A percentile compares a stretch with the other conserved stretches of the same genome.
phyloP scores from a whole-genome alignment of 2,888 invertebrate genomes.

The Odontothrips loti region DNA sequence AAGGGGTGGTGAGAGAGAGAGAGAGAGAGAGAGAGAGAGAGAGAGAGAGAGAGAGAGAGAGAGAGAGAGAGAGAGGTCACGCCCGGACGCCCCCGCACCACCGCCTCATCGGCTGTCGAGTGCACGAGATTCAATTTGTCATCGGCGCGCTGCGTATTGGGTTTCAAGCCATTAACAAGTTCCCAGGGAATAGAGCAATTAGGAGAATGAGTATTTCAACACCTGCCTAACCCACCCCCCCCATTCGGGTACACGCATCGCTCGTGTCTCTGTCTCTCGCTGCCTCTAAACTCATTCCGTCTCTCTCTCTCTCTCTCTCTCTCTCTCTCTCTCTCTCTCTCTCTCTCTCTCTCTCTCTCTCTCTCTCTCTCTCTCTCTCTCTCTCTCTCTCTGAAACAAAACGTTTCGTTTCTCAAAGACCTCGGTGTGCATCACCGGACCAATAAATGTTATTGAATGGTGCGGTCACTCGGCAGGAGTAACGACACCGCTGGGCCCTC shows the following conservation, averaged over 20 bases:
- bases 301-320: too few species aligned
- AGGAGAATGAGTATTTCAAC: constrained; percentile 17
- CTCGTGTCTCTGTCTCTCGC: background rate
- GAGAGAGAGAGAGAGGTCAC: background rate
- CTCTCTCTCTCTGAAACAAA: too few species aligned
- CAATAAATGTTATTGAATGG: background rate
- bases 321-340: too few species aligned
- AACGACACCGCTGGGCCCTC: too few species aligned
- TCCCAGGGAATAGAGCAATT: constrained; percentile 24
- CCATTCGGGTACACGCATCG: background rate
- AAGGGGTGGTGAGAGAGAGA: constrained; percentile 31
- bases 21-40: background rate
- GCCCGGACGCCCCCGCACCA: background rate
- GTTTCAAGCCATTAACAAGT: constrained; percentile 18
- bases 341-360: too few species aligned
- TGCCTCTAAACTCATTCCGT: too few species aligned
- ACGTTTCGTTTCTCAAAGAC: too few species aligned
- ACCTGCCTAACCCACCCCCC: background rate
- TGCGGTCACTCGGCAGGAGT: too few species aligned
- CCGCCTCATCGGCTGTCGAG: background rate
- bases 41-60: constrained; percentile 3
- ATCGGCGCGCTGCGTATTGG: background rate
- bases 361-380: too few species aligned
- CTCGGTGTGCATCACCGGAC: background rate
- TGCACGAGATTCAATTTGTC: constrained; percentile 31